Conservation (phyloP, 2,888 invertebrate species). For the Cephus pulcher region DNA sequence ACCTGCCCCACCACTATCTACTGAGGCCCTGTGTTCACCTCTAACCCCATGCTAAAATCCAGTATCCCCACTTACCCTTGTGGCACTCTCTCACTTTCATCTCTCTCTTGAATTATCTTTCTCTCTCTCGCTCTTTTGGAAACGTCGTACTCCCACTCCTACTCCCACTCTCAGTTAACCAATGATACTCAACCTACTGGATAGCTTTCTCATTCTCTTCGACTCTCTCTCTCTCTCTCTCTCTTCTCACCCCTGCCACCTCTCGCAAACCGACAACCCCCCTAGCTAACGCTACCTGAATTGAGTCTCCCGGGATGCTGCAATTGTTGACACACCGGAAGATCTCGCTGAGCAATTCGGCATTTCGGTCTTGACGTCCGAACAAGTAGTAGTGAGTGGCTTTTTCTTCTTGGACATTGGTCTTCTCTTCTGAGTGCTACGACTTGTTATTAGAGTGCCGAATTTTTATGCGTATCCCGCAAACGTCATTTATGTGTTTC, state of each 20-base stretch:
- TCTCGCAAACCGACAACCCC: constrained; percentile 18
- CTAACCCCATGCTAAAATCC: neutral
- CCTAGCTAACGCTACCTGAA: constrained; percentile 38
- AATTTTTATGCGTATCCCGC: too few relatives aligned
- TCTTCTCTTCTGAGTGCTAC: too few relatives aligned
- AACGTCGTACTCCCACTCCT: constrained; percentile 16
- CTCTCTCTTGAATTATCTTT: neutral
- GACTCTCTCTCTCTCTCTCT: constrained; percentile 10
- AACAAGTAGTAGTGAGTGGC: constrained; percentile 30
- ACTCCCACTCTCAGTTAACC: constrained; percentile 21
- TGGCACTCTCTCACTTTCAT: constrained; percentile 5
- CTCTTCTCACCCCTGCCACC: constrained; percentile 9
- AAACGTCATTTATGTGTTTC: too few relatives aligned
- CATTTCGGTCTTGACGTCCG: constrained; percentile 45
- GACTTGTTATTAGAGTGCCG: too few relatives aligned
- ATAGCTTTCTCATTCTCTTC: constrained; percentile 11
- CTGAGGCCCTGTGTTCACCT: constrained; percentile 2
- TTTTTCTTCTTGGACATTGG: too few relatives aligned
- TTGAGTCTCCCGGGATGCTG: constrained; percentile 55
- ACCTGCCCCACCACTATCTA: constrained; percentile 31
- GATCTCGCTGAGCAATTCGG: constrained; percentile 35
- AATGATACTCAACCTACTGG: too few relatives aligned
- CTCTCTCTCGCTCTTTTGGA: constrained; percentile 9
- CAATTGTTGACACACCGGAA: constrained; percentile 58
- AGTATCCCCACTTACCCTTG: neutral